Evolutionary conservation across 2,113 vertebrate species (phyloP).

Genomic region (Paradoxurus hermaphroditus): DNA sequence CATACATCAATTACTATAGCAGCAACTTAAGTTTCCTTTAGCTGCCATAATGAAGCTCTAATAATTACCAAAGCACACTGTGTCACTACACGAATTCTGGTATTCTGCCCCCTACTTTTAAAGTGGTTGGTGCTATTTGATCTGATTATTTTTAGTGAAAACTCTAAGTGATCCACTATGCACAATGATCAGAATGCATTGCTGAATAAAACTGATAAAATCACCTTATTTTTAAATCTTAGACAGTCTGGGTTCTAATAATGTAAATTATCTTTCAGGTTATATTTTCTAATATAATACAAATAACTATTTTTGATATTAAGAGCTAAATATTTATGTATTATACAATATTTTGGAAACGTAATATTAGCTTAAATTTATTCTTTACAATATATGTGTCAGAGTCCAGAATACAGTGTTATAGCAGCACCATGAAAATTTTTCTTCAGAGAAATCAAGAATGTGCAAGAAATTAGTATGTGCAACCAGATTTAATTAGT

Average conservation of each 20-base stretch:
- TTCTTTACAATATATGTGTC: background rate
- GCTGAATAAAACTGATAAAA: background rate
- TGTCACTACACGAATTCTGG: background rate
- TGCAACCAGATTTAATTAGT: background rate
- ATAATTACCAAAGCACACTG: background rate
- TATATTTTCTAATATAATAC: background rate
- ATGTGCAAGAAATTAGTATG: background rate
- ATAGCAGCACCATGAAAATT: background rate
- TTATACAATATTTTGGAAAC: background rate
- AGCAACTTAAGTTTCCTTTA: background rate
- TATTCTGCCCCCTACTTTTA: background rate
- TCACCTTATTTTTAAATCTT: background rate
- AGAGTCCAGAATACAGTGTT: background rate
- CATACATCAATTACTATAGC: background rate
- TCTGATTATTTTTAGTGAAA: background rate
- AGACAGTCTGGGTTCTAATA: background rate
- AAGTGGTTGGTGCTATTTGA: background rate
- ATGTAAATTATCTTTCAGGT: background rate
- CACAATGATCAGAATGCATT: background rate
- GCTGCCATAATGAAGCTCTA: background rate
- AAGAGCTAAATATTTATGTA: background rate
- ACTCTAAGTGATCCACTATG: background rate
- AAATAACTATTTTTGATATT: background rate
- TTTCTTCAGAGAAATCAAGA: background rate
- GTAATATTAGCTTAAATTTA: background rate